A percentile compares a stretch with the other conserved stretches of the same genome.
These are phyloP conservation scores for Callosobruchus maculatus DNA, from an alignment of 2,888 invertebrate species.

Conservation along the genomic window DNA sequence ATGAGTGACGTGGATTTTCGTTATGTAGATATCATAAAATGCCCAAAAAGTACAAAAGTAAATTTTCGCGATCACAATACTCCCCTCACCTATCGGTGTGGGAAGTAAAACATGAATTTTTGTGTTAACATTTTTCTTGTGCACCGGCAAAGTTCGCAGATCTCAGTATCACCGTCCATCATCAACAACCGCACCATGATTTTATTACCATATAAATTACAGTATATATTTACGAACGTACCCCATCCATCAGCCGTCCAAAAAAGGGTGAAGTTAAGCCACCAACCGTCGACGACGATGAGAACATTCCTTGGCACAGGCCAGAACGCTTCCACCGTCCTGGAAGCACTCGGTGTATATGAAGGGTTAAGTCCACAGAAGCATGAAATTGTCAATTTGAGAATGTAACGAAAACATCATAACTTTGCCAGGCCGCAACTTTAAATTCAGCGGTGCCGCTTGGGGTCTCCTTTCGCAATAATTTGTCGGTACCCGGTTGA, in stretches of 20 bases:
- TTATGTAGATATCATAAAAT: too few species aligned
- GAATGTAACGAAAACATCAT: conserved; percentile 14
- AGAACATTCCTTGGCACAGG: neutral
- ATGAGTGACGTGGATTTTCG: too few species aligned
- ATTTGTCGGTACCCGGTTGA: neutral
- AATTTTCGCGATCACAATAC: too few species aligned
- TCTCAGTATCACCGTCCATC: neutral
- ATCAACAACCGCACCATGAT: neutral
- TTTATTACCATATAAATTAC: neutral
- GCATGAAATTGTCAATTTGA: conserved; percentile 18
- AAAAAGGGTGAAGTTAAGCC: neutral
- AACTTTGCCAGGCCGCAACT: conserved; percentile 6
- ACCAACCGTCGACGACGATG: neutral
- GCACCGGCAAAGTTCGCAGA: too few species aligned
- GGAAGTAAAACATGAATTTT: too few species aligned
- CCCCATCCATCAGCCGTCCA: neutral
- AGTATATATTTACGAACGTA: neutral
- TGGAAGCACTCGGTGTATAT: conserved; percentile 1
- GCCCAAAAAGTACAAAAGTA: too few species aligned
- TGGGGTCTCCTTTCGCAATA: neutral
- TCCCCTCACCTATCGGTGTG: too few species aligned
- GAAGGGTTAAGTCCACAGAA: conserved; percentile 11
- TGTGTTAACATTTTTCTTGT: too few species aligned
- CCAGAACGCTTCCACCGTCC: neutral
- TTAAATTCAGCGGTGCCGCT: neutral